phyloP scores from a whole-genome alignment of 2,888 invertebrate genomes.

The Teinopalpus imperialis region DNA sequence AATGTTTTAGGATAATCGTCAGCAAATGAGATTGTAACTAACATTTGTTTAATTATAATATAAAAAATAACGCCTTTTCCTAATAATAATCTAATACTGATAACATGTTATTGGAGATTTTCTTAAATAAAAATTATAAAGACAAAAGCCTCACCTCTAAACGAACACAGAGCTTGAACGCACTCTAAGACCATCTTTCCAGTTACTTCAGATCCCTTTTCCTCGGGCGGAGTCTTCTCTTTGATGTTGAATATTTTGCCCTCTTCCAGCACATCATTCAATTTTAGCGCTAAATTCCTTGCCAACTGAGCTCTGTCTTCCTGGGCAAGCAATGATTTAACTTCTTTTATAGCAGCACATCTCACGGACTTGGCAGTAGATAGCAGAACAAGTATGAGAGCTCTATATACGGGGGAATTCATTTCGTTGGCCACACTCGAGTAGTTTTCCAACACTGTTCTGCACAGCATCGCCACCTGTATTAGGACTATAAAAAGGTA shows the following conservation, averaged over 20 bases:
- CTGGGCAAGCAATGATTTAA: slow-evolving; percentile 83
- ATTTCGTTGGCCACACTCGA: slow-evolving; percentile 85
- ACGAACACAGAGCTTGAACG: slow-evolving; percentile 77
- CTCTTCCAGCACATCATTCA: slow-evolving; percentile 85
- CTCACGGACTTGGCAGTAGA: slow-evolving; percentile 84
- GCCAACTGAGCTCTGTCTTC: slow-evolving; percentile 84
- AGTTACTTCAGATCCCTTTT: slow-evolving; percentile 68
- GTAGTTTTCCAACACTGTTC: slow-evolving; percentile 87
- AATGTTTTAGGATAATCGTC: no score
- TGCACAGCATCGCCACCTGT: slow-evolving; percentile 88
- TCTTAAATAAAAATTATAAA: no score
- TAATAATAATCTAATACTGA: no score
- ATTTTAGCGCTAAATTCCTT: slow-evolving; percentile 84
- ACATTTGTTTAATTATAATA: no score
- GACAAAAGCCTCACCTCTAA: slow-evolving; percentile 65
- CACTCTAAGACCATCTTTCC: slow-evolving; percentile 81
- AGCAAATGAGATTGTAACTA: no score
- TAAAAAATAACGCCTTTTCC: no score
- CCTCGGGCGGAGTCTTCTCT: slow-evolving; percentile 62
- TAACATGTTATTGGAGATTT: no score
- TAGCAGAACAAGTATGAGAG: slow-evolving; percentile 86
- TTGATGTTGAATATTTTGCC: slow-evolving; percentile 71
- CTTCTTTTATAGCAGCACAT: slow-evolving; percentile 81
- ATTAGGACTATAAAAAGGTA: slow-evolving; percentile 79
- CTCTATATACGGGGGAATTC: slow-evolving; percentile 85